These are phyloP conservation scores for Pteria penguin DNA, from an alignment of 2,888 invertebrate species.

Conservation along the genomic window DNA sequence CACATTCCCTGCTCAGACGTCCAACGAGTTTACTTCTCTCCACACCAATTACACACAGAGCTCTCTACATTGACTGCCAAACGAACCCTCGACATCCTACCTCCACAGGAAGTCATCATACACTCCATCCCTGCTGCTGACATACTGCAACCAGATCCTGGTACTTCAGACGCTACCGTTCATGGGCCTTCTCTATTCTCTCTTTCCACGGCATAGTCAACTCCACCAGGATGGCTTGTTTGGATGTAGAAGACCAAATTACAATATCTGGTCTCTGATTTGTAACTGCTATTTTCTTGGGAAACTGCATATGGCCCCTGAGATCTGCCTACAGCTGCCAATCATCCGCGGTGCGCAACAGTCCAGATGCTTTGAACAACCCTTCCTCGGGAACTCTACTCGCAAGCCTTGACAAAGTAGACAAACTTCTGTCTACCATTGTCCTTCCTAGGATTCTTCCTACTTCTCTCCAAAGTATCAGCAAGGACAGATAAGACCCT, in stretches of 20 bases:
- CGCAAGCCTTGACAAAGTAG: constrained; percentile 9
- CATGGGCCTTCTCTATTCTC: constrained; percentile 3
- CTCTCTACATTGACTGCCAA: background rate
- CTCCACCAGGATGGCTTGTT: constrained; percentile 11
- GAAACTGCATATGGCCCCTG: constrained; percentile 6
- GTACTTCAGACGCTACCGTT: background rate
- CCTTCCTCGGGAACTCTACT: background rate
- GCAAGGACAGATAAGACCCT: constrained; percentile 18
- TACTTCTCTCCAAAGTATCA: constrained; percentile 2
- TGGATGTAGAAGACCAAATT: constrained; percentile 3
- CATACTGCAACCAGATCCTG: background rate
- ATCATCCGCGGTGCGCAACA: constrained; percentile 6
- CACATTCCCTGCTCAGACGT: background rate
- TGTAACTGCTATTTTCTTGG: constrained; percentile 2
- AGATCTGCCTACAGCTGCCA: constrained; percentile 6
- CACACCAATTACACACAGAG: background rate
- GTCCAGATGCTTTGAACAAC: background rate
- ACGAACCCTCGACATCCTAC: constrained; percentile 25
- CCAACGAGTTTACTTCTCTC: background rate
- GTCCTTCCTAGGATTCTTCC: constrained; percentile 11
- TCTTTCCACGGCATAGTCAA: constrained; percentile 20
- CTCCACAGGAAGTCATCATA: constrained; percentile 19
- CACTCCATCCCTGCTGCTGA: constrained; percentile 6
- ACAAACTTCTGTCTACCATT: background rate
- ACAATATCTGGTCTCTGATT: constrained; percentile 17